Conservation (phyloP, 2,113 vertebrate genomes). For the Craseonycteris thonglongyai region DNA sequence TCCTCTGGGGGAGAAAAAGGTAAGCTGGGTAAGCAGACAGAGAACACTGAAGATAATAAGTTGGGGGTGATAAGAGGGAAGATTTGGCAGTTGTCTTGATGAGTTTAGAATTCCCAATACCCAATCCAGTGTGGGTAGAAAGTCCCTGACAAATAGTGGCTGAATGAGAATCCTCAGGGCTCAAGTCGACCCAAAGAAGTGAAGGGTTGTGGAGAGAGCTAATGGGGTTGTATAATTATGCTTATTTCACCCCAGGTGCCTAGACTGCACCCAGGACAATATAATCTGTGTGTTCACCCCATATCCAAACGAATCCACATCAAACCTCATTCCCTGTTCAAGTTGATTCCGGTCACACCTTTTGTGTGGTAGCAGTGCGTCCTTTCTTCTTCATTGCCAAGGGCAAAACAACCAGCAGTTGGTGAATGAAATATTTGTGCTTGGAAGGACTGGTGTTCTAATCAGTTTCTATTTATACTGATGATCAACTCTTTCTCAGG, state of each 20-base stretch:
- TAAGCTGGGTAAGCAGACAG: neutral
- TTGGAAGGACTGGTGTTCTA: constrained; percentile 38
- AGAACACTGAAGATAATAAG: neutral
- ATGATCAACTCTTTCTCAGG: neutral
- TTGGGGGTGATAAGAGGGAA: neutral
- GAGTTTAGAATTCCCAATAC: neutral
- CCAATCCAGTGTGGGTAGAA: neutral
- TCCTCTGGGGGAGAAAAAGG: neutral
- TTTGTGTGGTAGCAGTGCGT: neutral
- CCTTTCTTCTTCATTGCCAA: neutral
- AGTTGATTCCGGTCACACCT: neutral
- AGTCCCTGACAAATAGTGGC: neutral
- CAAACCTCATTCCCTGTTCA: neutral
- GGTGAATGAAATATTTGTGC: constrained; percentile 37
- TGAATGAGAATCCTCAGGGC: neutral
- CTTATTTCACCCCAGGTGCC: neutral
- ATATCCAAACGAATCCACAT: neutral
- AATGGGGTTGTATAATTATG: rapidly evolving
- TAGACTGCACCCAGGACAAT: neutral
- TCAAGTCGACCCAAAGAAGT: neutral
- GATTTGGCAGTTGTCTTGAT: neutral
- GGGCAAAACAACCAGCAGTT: neutral
- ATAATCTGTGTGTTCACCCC: neutral
- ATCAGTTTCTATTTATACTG: constrained; percentile 29
- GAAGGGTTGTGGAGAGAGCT: neutral